Evolutionary conservation across 30 jellyfish, hydroid and myxozoan species (phyloP).

Genomic region (Nemopilema nomurai): DNA sequence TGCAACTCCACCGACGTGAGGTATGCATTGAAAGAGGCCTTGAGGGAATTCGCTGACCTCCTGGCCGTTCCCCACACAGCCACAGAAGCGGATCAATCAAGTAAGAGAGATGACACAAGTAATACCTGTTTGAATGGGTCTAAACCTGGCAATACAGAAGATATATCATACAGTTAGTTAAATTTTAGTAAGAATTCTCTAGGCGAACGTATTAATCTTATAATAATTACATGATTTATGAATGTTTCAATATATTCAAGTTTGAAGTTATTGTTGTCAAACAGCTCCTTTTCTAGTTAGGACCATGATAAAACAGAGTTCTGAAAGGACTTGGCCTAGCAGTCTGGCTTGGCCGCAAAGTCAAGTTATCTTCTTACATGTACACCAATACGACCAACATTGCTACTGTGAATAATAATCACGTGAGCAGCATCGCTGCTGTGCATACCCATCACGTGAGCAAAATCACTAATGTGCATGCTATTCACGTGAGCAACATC

Average conservation of each 20-base stretch:
- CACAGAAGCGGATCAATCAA: not conserved
- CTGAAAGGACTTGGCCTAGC: no score
- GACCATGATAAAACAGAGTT: no score
- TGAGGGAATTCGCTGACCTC: constrained; percentile 73
- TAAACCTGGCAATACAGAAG: not conserved
- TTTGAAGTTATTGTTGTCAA: not conserved
- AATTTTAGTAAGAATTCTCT: not conserved
- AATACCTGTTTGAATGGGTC: not conserved
- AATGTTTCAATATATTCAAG: not conserved
- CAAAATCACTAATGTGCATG: no score
- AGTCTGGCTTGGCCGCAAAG: no score
- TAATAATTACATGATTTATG: not conserved
- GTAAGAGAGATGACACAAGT: not conserved
- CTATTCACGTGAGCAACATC: no score
- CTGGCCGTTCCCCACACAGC: constrained; percentile 64
- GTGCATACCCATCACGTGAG: no score
- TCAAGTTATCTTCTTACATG: no score
- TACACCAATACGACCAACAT: no score
- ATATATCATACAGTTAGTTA: not conserved
- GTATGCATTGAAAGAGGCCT: constrained; percentile 66
- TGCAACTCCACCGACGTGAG: constrained; percentile 83
- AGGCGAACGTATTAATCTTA: not conserved
- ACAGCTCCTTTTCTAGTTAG: not conserved
- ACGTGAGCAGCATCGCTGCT: not conserved
- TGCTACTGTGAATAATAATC: no score